Percentiles rank a stretch among this genome's conserved stretches.
phyloP scores from a whole-genome alignment of 2,888 invertebrate species.

The Clunio marinus region DNA sequence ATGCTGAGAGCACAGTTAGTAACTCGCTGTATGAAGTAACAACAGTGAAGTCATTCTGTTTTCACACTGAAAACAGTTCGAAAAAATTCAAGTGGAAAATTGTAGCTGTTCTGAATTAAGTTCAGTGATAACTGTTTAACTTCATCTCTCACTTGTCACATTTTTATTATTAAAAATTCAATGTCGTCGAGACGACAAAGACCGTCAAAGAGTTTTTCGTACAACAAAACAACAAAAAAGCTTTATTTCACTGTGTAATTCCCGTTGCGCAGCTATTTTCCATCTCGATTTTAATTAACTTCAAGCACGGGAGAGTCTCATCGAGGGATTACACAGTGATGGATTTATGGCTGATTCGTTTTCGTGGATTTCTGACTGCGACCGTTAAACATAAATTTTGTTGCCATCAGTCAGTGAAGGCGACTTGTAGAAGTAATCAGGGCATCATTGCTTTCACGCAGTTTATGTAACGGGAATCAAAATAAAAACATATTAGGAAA shows the following conservation, averaged over 20 bases:
- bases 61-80: not conserved
- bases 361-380: slow-evolving; percentile 6
- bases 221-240: not conserved
- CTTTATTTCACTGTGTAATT: not conserved
- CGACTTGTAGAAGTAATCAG: too few species aligned
- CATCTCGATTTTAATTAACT: slow-evolving; percentile 17
- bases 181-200: too few species aligned
- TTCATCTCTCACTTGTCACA: too few species aligned
- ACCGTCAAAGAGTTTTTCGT: not conserved
- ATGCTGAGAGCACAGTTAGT: not conserved
- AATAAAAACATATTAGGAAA: not conserved
- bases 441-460: not conserved
- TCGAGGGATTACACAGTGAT: slow-evolving; percentile 8
- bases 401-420: too few species aligned
- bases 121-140: too few species aligned
- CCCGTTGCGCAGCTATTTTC: slow-evolving; percentile 4
- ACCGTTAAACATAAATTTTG: too few species aligned
- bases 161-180: too few species aligned
- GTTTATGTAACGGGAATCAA: not conserved
- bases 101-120: too few species aligned
- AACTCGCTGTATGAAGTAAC: too few species aligned
- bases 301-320: not conserved
- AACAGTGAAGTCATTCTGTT: not conserved
- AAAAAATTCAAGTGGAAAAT: not conserved
- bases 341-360: slow-evolving; percentile 24